Evolutionary conservation across 2,113 vertebrate genomes (phyloP).

Genomic region (Psilopogon haemacephalus): DNA sequence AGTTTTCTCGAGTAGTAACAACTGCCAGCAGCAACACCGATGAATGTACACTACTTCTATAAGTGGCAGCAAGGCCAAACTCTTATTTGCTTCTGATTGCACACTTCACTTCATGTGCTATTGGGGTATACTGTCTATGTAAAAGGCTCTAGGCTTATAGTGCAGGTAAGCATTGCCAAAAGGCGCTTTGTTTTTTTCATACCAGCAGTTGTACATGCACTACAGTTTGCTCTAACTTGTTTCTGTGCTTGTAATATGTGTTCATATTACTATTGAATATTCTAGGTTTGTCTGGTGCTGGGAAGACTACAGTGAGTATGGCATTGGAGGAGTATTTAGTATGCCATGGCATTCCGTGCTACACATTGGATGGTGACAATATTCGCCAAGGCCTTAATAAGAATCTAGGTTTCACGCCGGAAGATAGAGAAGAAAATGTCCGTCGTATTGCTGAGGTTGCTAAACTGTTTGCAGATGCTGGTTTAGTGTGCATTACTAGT

Average conservation of each 20-base stretch:
- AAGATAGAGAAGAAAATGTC: constrained; percentile 97
- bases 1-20: background rate
- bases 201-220: background rate
- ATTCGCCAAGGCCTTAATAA: constrained; percentile 97
- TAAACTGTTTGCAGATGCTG: constrained; percentile 95
- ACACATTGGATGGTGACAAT: constrained; percentile 96
- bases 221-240: background rate
- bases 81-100: background rate
- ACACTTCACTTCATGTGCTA: background rate
- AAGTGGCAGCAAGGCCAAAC: background rate
- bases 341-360: constrained; percentile 96
- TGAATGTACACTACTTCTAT: background rate
- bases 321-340: constrained; percentile 96
- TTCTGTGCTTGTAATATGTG: background rate
- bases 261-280: background rate
- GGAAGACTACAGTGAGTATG: constrained; percentile 98
- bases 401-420: constrained; percentile 94
- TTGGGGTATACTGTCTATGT: background rate
- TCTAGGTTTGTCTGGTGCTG: constrained; percentile 91
- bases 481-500: constrained; percentile 94
- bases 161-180: background rate
- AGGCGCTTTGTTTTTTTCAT: background rate
- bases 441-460: constrained; percentile 96
- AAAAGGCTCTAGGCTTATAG: background rate
- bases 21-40: background rate